Base-by-base conservation (phyloP, 2,797 vertebrate species). In the Myotis planiceps region DNA sequence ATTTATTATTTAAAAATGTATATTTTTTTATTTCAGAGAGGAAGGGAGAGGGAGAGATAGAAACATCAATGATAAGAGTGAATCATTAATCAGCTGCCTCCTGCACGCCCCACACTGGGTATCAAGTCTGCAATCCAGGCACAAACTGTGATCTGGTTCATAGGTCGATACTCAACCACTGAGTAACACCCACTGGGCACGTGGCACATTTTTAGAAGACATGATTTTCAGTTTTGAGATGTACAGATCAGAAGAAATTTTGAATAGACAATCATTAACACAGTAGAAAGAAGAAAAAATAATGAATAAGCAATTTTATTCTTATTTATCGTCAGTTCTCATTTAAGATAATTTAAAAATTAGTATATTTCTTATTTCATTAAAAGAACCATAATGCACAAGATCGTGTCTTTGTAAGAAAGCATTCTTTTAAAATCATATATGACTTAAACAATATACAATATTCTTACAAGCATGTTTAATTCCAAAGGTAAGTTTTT, bases 321-420 rank as follows among this genome's bases (percentile, higher is more conserved):
- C 21, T 84, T 45, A 18, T 68, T 45, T 51, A n/a, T 88, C n/a
- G 92, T 88, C 66, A 42, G 7, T 72, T 84, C 34, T 87, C 69
- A 88, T n/a, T 87, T 83, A 79, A 94, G 37, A 32, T 94, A 79
- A 75, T 84, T 95, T 71, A 27, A 81, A 86, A 86, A 88, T 93
- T 91, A 58, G 12, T 74, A 42, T 96, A 47, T 87, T 82, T 92
- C 5, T 71, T 86, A 68, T 32, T 93, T 80, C 16, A 75, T 34
- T 96, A 49, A 72, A 58, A 93, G 25, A 16, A 75, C 47, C 12
- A 3, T 29, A 75, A 47, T 75, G 21, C 4, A 55, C 15, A 72
- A 29, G 21, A 71, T 74, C 6, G 49, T 55, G 80, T 66, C 51
- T 88, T 81, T 39, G 32, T 78, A 71, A 45, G 53, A 72, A 84